phyloP scores from a whole-genome alignment of 2,888 invertebrate species.

The Ariolimax columbianus region DNA sequence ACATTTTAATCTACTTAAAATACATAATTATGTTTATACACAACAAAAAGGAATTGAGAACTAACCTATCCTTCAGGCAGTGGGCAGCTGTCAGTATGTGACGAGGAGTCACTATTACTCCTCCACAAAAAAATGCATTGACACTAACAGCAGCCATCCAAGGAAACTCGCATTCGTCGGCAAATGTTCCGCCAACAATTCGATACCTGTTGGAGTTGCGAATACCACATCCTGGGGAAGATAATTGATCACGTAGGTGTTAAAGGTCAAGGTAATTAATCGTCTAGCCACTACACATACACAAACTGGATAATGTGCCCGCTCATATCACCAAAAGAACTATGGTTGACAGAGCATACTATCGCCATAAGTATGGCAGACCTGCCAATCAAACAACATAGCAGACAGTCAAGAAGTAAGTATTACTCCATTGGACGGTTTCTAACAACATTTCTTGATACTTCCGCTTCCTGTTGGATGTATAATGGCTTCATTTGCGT shows the following conservation, averaged over 20 bases:
- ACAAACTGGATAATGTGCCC: neutral
- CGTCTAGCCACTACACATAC: no score
- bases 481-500: no score
- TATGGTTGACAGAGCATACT: neutral
- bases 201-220: conserved; percentile 9
- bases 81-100: conserved; percentile 57
- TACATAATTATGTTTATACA: no score
- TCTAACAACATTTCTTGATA: no score
- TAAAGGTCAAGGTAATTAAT: neutral
- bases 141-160: conserved; percentile 48
- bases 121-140: conserved; percentile 58
- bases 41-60: neutral
- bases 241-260: neutral
- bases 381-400: neutral
- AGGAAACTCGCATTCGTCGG: conserved; percentile 55
- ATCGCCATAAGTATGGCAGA: neutral
- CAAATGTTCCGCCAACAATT: conserved; percentile 49
- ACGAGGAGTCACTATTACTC: conserved; percentile 55
- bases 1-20: no score
- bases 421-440: no score
- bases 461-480: no score
- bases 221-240: conserved; percentile 25
- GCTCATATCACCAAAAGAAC: neutral
- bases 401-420: neutral
- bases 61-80: conserved; percentile 47